phyloP scores from a whole-genome alignment of 2,113 vertebrate species.

The Aegithalos caudatus region DNA sequence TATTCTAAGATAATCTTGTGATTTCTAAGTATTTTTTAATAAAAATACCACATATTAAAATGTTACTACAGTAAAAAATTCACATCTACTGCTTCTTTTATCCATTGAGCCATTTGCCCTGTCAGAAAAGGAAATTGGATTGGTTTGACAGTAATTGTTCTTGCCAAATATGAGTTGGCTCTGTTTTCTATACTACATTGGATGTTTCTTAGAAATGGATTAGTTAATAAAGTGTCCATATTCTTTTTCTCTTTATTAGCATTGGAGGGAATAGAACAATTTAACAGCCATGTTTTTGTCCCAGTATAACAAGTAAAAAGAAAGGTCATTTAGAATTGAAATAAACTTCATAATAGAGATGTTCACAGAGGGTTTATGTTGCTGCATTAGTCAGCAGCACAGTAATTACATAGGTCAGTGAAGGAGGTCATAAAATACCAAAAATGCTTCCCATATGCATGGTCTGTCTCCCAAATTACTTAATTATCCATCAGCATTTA shows the following conservation, averaged over 20 bases:
- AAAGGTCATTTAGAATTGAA: neutral
- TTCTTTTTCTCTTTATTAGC: neutral
- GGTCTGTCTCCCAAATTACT: conserved; percentile 54
- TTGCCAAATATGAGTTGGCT: neutral
- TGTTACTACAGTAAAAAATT: neutral
- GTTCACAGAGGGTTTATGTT: neutral
- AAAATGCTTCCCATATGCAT: conserved; percentile 7
- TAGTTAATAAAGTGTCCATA: neutral
- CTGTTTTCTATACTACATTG: neutral
- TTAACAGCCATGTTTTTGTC: neutral
- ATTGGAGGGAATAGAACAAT: neutral
- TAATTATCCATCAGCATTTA: conserved; percentile 50
- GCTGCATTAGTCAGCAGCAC: neutral
- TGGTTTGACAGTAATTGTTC: conserved; percentile 25
- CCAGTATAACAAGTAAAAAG: neutral
- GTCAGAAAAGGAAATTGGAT: neutral
- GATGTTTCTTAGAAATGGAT: neutral
- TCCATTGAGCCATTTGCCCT: neutral
- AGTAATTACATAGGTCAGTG: conserved; percentile 44
- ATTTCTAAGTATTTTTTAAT: neutral
- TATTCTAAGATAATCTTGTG: neutral
- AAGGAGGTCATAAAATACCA: conserved; percentile 37
- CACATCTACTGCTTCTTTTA: neutral
- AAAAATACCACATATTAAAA: neutral
- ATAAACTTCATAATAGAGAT: neutral